Evolutionary conservation across 2,888 invertebrate genomes (phyloP).

Genomic region (Oxytorus armatus): DNA sequence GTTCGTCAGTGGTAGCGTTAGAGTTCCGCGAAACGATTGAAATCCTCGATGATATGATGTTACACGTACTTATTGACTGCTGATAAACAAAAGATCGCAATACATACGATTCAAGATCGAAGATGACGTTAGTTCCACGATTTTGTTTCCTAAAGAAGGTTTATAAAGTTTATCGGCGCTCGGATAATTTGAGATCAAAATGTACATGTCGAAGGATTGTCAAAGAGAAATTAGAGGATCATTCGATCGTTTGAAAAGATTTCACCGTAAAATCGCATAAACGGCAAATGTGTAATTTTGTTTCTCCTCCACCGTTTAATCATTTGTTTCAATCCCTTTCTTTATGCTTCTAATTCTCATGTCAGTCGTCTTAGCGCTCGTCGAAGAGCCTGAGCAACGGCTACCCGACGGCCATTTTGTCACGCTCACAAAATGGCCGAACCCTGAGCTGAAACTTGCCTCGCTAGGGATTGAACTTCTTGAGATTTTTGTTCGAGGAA

Average conservation of each 20-base stretch:
- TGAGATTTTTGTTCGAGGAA: too few relatives aligned
- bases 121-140: not conserved
- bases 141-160: not conserved
- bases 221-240: too few relatives aligned
- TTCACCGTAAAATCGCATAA: too few relatives aligned
- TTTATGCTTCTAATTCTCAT: too few relatives aligned
- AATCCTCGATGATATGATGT: slow-evolving; percentile 61
- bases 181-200: not conserved
- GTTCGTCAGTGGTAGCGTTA: slow-evolving; percentile 51
- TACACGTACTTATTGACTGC: not conserved
- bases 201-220: not conserved
- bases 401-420: not conserved
- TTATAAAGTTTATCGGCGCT: too few relatives aligned
- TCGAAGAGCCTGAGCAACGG: not conserved
- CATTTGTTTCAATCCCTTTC: too few relatives aligned
- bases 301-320: too few relatives aligned
- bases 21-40: slow-evolving; percentile 74
- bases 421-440: not conserved
- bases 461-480: too few relatives aligned
- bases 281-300: too few relatives aligned
- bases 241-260: too few relatives aligned
- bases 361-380: too few relatives aligned
- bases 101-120: not conserved
- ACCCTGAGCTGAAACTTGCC: too few relatives aligned
- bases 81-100: not conserved